Evolutionary conservation across 2,888 invertebrate genomes (phyloP).

Genomic region (Lepidocyrtinus sp.): DNA sequence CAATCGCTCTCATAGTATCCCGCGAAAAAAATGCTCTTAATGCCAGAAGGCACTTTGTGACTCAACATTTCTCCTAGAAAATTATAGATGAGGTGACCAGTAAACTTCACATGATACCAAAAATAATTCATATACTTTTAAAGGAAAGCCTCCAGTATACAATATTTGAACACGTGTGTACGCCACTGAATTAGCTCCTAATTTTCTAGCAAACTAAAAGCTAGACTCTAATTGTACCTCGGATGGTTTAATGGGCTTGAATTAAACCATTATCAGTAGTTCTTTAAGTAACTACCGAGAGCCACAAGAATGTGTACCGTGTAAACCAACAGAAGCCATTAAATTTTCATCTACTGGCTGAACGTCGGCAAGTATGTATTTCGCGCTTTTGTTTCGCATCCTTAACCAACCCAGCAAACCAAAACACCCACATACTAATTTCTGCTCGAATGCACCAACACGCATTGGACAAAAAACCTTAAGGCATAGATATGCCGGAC

Average conservation of each 20-base stretch:
- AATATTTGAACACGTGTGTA: too few species aligned
- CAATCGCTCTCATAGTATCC: too few species aligned
- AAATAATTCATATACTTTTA: too few species aligned
- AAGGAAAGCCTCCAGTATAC: too few species aligned
- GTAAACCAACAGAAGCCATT: too few species aligned
- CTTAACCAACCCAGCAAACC: conserved; percentile 15
- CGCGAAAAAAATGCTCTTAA: conserved; percentile 7
- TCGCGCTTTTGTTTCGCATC: conserved; percentile 12
- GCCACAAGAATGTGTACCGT: not conserved
- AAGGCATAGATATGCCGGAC: conserved; percentile 17
- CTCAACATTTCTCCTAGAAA: not conserved
- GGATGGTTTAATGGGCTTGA: too few species aligned
- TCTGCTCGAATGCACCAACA: conserved; percentile 48
- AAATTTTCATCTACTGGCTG: not conserved
- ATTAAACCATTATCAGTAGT: too few species aligned
- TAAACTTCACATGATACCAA: too few species aligned
- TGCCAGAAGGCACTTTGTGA: conserved; percentile 13
- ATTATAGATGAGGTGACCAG: conserved; percentile 1
- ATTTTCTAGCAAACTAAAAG: too few species aligned
- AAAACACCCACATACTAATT: conserved; percentile 32
- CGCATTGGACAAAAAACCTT: conserved; percentile 31
- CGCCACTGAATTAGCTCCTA: too few species aligned
- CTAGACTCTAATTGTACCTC: too few species aligned
- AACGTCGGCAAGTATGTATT: conserved; percentile 5
- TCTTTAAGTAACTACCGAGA: too few species aligned